phyloP scores from a whole-genome alignment of 1,140 invertebrate genomes.

The Papilio xuthus region DNA sequence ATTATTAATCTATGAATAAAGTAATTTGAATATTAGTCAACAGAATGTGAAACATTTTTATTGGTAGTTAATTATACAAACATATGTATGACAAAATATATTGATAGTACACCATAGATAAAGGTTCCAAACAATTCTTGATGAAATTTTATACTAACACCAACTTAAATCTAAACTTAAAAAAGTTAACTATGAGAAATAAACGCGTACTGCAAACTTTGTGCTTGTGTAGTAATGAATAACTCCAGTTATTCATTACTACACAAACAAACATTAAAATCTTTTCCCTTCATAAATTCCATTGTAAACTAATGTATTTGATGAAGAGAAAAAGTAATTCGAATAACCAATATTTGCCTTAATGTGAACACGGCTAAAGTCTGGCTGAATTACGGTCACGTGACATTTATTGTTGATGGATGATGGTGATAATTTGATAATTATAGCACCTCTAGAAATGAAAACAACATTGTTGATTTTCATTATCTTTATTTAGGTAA shows the following conservation, averaged over 20 bases:
- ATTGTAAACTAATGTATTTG: too few species aligned
- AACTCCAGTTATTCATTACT: too few species aligned
- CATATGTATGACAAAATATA: too few species aligned
- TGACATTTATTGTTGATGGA: constrained; percentile 16
- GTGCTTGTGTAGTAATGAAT: too few species aligned
- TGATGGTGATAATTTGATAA: neutral
- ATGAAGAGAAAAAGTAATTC: too few species aligned
- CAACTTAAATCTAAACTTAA: neutral
- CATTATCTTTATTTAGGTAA: neutral
- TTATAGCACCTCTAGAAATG: neutral
- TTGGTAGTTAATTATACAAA: neutral
- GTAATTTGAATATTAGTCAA: neutral
- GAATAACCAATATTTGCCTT: too few species aligned
- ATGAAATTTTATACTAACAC: too few species aligned
- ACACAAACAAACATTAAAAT: too few species aligned
- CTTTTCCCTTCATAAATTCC: too few species aligned
- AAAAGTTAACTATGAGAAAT: neutral
- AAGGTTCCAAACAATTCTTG: neutral
- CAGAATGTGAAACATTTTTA: neutral
- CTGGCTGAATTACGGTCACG: neutral
- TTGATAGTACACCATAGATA: too few species aligned
- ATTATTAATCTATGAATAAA: neutral
- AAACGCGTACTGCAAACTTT: too few species aligned
- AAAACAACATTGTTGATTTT: neutral
- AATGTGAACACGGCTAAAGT: neutral